These are phyloP conservation scores for Drosophila sordidula DNA, from an alignment of 2,888 invertebrate genomes.

Conservation along the genomic window DNA sequence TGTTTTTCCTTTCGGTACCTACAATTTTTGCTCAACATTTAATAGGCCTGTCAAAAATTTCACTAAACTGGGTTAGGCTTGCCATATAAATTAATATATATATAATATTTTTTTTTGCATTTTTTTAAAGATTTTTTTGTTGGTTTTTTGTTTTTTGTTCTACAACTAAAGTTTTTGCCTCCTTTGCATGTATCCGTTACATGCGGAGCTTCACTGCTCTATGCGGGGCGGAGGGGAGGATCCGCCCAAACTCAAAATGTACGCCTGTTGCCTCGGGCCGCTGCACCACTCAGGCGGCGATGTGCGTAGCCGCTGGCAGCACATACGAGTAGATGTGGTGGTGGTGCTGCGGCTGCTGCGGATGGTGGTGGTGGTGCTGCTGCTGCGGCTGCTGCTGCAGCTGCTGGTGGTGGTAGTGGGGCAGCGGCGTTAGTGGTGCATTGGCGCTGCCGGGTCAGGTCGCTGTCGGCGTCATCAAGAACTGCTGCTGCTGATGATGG, in stretches of 20 bases:
- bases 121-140: conserved; percentile 52
- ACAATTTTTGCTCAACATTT: conserved; percentile 46
- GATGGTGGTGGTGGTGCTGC: conserved; percentile 34
- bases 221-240: conserved; percentile 45
- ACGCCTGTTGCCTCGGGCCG: conserved; percentile 28
- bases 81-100: conserved; percentile 50
- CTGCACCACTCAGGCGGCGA: conserved; percentile 74
- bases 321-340: conserved; percentile 83
- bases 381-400: conserved; percentile 35
- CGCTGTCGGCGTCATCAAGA: conserved; percentile 85
- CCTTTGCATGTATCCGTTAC: conserved; percentile 69
- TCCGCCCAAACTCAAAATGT: conserved; percentile 68
- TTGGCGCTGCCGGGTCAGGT: conserved; percentile 84
- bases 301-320: conserved; percentile 83
- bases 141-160: conserved; percentile 41
- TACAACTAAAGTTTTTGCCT: conserved; percentile 65
- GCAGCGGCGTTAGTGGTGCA: conserved; percentile 60
- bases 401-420: conserved; percentile 48
- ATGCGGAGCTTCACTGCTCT: conserved; percentile 66
- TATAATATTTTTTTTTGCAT: conserved; percentile 32
- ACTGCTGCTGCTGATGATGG: conserved; percentile 84
- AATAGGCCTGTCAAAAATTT: conserved; percentile 72
- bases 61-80: conserved; percentile 76
- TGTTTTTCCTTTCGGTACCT: conserved; percentile 38
- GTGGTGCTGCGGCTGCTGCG: conserved; percentile 27